phyloP scores from a whole-genome alignment of 2,888 invertebrate genomes.

The Synanthedon vespiformis region DNA sequence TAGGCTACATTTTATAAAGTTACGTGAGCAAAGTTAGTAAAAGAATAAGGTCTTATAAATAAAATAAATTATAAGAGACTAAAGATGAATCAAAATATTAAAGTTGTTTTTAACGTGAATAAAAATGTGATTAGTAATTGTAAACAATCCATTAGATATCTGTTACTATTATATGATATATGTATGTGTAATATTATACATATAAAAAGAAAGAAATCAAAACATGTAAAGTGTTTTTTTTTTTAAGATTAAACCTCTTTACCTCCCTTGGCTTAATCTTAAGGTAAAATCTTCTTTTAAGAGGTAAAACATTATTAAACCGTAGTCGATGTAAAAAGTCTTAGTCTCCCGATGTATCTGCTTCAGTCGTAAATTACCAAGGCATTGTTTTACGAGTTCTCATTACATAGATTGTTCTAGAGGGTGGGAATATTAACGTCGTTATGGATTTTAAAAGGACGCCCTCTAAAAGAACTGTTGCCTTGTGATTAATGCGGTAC shows the following conservation, averaged over 20 bases:
- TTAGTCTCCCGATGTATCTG: slow-evolving; percentile 18
- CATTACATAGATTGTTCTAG: slow-evolving; percentile 55
- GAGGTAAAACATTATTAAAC: slow-evolving; percentile 34
- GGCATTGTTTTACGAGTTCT: slow-evolving; percentile 56
- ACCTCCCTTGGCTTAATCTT: slow-evolving; percentile 39
- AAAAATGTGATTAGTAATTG: too few species aligned
- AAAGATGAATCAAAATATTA: too few species aligned
- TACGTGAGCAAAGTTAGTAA: too few species aligned
- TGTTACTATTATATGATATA: too few species aligned
- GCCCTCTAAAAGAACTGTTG: slow-evolving; percentile 15
- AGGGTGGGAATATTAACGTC: slow-evolving; percentile 38
- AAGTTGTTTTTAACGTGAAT: too few species aligned
- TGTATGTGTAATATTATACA: too few species aligned
- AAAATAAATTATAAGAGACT: too few species aligned
- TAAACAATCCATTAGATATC: too few species aligned
- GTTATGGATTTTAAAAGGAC: slow-evolving; percentile 34
- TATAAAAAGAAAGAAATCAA: too few species aligned
- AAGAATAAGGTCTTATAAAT: too few species aligned
- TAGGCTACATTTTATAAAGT: too few species aligned
- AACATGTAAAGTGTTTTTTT: not conserved
- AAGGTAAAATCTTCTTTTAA: slow-evolving; percentile 32
- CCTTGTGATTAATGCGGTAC: slow-evolving; percentile 16
- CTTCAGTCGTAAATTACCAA: slow-evolving; percentile 46
- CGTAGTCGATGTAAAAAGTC: slow-evolving; percentile 31
- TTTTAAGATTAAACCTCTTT: slow-evolving; percentile 14